Evolutionary conservation across 2,113 vertebrate species (phyloP), one percentile per base, ranked within the genome.

Genomic region (Microtus montanus): DNA sequence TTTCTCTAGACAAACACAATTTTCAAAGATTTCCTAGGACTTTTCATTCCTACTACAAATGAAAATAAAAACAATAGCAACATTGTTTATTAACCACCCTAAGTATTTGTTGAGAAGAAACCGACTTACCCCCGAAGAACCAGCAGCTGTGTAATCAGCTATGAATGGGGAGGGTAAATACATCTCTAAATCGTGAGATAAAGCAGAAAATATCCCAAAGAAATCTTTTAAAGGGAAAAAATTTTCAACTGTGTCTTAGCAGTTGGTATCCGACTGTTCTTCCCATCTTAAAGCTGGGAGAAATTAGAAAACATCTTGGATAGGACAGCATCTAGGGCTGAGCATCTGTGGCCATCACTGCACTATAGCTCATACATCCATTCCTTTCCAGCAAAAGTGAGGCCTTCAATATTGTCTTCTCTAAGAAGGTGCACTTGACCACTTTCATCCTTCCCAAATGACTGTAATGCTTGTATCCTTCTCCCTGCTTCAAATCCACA

Each of bases 11-110:
- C 64, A 97, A 63, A 97, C 74, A 80, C 68, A 88, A 80, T 33
- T 94, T 95, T 89, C 54, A 86, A 95, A 90, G 86, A 97, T 95
- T 20, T 95, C 54, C 68, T 97, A 93, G 92, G 92, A 95, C 78
- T 11, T 22, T 95, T 97, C 89, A 94, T 52, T 52, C 24, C 73
- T 96, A 89, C 78, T 49, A 30, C 30, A 96, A 82, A 94, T 94
- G 93, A 92, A 85, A 95, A 97, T 93, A 35, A 33, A 95, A 66
- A 44, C 8, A 28, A 61, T 47, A 95, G 11, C n/a, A 93, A 97
- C 70, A 93, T 64, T 86, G 44, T 38, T 90, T 83, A n/a, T 68
- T 84, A 94, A 93, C 24, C 41, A 95, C 28, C n/a, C 38, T 71
- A 93, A 84, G 44, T 91, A 92, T 96, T 95, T 96, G 85, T 92